A percentile compares a stretch with the other conserved stretches of the same genome.
These are phyloP conservation scores for Myotis vivesi DNA, from an alignment of 2,797 vertebrate genomes.

Conservation along the genomic window DNA sequence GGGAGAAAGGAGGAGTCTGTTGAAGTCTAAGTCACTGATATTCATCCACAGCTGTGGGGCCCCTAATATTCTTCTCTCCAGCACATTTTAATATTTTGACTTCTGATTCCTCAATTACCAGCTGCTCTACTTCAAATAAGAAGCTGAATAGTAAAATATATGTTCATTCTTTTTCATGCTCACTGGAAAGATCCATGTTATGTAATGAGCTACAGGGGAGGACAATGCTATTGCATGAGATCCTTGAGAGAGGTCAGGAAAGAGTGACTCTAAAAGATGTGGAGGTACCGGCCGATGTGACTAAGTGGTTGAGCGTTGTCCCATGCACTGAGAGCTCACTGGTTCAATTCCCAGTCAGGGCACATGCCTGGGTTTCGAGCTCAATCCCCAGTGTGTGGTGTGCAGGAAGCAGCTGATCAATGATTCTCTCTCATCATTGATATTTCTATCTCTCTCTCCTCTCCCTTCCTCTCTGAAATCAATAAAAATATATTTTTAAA, in stretches of 20 bases:
- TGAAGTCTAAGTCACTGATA: background rate
- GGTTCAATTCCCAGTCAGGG: too few species aligned
- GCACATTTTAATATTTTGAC: background rate
- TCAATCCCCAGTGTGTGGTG: too few species aligned
- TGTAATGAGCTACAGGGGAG: background rate
- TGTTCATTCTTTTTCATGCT: background rate
- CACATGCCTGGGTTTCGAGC: too few species aligned
- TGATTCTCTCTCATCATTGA: too few species aligned
- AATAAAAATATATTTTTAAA: background rate
- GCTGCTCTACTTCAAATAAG: background rate
- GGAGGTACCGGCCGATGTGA: background rate
- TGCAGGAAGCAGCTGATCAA: too few species aligned
- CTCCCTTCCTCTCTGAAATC: too few species aligned
- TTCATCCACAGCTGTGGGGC: background rate
- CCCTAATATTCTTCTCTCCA: background rate
- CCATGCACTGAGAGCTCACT: too few species aligned
- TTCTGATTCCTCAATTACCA: background rate
- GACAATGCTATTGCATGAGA: background rate
- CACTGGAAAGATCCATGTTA: background rate
- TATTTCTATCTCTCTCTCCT: too few species aligned
- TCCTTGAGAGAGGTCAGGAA: background rate
- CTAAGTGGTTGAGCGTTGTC: too few species aligned
- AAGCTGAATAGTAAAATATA: background rate
- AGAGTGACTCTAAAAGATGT: background rate
- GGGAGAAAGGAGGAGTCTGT: background rate